Evolutionary conservation across 2,797 vertebrate species (phyloP).

Genomic region (Sebastes diploproa): DNA sequence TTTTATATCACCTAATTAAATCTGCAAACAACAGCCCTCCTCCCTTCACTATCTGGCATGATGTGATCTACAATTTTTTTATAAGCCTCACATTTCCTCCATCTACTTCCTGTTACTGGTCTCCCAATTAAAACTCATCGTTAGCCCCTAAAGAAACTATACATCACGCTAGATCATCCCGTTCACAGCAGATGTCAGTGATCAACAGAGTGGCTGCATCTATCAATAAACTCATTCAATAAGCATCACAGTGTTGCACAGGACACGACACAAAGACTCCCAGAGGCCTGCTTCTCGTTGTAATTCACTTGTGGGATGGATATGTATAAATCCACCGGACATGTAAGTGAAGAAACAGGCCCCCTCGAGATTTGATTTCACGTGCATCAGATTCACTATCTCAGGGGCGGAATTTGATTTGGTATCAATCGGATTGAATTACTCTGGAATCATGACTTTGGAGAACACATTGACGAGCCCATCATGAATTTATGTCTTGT

Average conservation of each 20-base stretch:
- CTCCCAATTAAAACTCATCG: not conserved
- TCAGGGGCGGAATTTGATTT: conserved; percentile 60
- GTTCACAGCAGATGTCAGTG: conserved; percentile 32
- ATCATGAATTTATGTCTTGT: conserved; percentile 55
- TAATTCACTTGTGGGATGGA: conserved; percentile 50
- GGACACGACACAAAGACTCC: conserved; percentile 54
- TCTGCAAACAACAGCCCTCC: conserved; percentile 51
- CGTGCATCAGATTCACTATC: conserved; percentile 70
- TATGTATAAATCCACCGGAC: conserved; percentile 61
- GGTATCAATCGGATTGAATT: conserved; percentile 64
- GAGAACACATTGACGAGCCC: conserved; percentile 63
- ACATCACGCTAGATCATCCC: not conserved
- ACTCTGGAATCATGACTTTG: conserved; percentile 65
- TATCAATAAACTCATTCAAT: conserved; percentile 45
- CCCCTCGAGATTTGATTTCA: conserved; percentile 72
- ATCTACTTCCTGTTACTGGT: conserved; percentile 13
- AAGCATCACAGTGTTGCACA: conserved; percentile 39
- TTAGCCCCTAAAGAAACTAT: not conserved
- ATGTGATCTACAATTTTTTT: conserved; percentile 22
- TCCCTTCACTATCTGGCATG: conserved; percentile 21
- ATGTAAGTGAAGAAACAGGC: conserved; percentile 72
- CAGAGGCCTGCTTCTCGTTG: conserved; percentile 57
- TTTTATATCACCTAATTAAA: conserved; percentile 51
- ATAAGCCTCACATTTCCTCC: not conserved
- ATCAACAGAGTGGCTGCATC: conserved; percentile 19